Conservation (phyloP, 1,140 invertebrate genomes). For the Hestina assimilis region DNA sequence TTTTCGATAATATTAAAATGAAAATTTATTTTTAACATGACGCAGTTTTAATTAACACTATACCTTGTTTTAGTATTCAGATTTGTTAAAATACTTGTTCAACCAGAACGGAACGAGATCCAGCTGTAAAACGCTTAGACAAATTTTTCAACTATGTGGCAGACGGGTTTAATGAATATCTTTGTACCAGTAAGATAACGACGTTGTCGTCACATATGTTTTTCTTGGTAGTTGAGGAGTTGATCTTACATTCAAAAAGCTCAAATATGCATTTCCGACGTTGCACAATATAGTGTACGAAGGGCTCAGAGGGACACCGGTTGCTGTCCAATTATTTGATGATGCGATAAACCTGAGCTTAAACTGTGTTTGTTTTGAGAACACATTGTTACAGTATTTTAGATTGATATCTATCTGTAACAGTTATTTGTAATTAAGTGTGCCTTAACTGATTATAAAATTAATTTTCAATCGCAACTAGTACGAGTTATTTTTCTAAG, state of each 20-base stretch:
- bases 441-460: no score
- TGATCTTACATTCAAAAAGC: constrained; percentile 37
- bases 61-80: background rate
- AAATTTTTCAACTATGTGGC: background rate
- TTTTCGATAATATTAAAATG: background rate
- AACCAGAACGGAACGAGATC: background rate
- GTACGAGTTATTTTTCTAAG: no score
- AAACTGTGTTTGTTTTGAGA: constrained; percentile 27
- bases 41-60: background rate
- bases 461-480: no score
- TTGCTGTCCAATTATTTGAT: constrained; percentile 44
- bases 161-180: background rate
- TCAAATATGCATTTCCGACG: constrained; percentile 40
- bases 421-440: constrained; percentile 10
- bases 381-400: constrained; percentile 19
- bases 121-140: background rate
- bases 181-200: background rate
- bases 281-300: constrained; percentile 38
- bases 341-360: constrained; percentile 41
- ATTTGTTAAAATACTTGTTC: constrained; percentile 8
- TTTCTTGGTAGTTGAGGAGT: constrained; percentile 6
- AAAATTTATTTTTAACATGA: background rate
- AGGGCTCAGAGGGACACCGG: background rate
- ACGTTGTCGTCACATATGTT: background rate
- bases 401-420: constrained; percentile 8